A percentile compares a stretch with the other conserved stretches of the same genome.
phyloP scores from a whole-genome alignment of 2,113 vertebrate genomes.

The Phrynosoma platyrhinos region DNA sequence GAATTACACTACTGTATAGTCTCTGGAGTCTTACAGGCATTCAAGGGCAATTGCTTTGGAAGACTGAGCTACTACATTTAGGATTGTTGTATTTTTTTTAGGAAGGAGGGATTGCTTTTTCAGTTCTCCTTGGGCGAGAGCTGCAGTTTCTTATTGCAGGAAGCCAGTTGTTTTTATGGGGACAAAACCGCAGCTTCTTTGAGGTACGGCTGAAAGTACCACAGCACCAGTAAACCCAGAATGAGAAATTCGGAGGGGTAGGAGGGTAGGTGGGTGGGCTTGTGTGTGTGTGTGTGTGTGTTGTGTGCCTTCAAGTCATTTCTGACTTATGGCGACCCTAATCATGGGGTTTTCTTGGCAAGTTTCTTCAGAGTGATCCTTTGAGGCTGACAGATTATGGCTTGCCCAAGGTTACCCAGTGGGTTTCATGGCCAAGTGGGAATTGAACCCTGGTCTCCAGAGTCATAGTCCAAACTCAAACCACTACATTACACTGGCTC shows the following conservation, averaged over 20 bases:
- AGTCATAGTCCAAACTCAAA: too few species aligned
- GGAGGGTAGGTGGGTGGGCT: too few species aligned
- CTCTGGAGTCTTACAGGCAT: slow-evolving; percentile 47
- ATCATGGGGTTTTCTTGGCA: too few species aligned
- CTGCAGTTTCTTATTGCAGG: background rate
- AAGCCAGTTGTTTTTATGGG: background rate
- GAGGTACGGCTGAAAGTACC: slow-evolving; percentile 36
- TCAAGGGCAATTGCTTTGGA: slow-evolving; percentile 53
- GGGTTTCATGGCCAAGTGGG: too few species aligned
- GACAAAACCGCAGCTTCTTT: slow-evolving; percentile 7
- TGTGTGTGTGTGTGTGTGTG: too few species aligned
- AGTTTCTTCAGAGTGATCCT: too few species aligned
- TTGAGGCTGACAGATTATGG: too few species aligned
- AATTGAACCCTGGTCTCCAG: too few species aligned
- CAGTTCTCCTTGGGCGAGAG: background rate
- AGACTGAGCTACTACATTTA: background rate
- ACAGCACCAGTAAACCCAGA: background rate
- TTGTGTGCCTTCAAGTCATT: too few species aligned
- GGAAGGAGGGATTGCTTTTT: background rate
- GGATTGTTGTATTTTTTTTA: background rate
- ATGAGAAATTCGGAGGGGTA: background rate
- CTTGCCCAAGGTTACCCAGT: too few species aligned
- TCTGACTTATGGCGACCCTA: too few species aligned
- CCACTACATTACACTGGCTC: too few species aligned
- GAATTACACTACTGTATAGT: slow-evolving; percentile 58